These are phyloP conservation scores for Agelas oroides DNA, from an alignment of 37 sponge, comb jelly and placozoan species.

Conservation along the genomic window DNA sequence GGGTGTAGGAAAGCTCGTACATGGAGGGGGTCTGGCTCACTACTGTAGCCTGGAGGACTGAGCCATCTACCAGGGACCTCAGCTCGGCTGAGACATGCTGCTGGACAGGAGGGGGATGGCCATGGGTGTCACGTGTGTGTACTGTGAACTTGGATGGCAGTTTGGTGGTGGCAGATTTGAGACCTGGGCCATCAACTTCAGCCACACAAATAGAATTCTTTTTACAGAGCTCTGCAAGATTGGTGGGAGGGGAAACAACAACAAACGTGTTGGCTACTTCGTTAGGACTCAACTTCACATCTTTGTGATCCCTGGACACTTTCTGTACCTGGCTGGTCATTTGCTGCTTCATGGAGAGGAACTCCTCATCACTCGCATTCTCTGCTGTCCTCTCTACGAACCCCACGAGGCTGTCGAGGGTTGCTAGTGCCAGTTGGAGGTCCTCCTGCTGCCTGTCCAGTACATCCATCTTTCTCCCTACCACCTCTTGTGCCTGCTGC, in stretches of 20 bases:
- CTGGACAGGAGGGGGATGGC: too few species aligned
- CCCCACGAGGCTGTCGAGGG: constrained; percentile 12
- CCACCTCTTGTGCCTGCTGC: background rate
- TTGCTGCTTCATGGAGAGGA: background rate
- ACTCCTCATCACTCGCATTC: constrained; percentile 13
- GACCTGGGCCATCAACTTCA: background rate
- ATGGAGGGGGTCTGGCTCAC: background rate
- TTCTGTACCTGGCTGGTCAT: background rate
- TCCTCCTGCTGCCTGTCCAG: background rate
- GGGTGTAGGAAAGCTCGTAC: background rate
- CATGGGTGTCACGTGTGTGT: too few species aligned
- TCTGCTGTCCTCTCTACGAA: constrained; percentile 4
- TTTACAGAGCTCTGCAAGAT: background rate
- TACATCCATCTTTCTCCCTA: background rate
- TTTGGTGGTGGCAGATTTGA: constrained; percentile 5
- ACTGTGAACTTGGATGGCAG: too few species aligned
- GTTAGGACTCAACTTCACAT: background rate
- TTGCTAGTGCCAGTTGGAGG: background rate
- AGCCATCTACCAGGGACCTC: constrained; percentile 19
- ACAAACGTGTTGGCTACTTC: background rate
- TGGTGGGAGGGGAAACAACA: background rate
- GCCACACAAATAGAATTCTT: too few species aligned
- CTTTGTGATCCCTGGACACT: background rate
- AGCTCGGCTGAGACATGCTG: background rate
- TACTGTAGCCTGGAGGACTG: background rate